Conservation (phyloP, 2,888 invertebrate species). For the Phengaris arion region DNA sequence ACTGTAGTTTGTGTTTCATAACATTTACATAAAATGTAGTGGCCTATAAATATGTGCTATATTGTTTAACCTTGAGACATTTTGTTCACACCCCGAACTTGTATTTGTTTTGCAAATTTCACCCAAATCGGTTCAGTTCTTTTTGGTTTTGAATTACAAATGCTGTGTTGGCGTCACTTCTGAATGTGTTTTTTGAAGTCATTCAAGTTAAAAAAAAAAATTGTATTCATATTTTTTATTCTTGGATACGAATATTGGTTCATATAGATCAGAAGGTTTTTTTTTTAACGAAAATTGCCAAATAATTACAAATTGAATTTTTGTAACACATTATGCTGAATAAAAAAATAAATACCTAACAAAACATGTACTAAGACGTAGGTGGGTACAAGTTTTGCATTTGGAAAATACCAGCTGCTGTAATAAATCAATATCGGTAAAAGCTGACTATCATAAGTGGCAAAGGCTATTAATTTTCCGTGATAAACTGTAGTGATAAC, state of each 20-base stretch:
- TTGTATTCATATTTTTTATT: not conserved
- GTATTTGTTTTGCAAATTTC: slow-evolving; percentile 22
- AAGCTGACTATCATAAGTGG: not conserved
- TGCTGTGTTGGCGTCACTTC: not conserved
- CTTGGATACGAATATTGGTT: too few species aligned
- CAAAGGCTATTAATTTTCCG: not conserved
- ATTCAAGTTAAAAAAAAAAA: not conserved
- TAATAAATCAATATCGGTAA: not conserved
- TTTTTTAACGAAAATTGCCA: too few species aligned
- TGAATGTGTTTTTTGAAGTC: not conserved
- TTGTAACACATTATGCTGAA: too few species aligned
- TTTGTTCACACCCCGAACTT: not conserved
- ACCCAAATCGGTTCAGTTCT: not conserved
- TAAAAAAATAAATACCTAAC: too few species aligned
- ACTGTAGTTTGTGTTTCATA: not conserved
- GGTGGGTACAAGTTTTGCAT: too few species aligned
- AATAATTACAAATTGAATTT: too few species aligned
- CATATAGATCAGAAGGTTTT: too few species aligned
- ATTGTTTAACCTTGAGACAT: slow-evolving; percentile 18
- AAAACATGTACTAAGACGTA: too few species aligned
- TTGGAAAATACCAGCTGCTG: not conserved
- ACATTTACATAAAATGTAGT: not conserved
- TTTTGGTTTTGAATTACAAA: slow-evolving; percentile 23
- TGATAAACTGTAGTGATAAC: not conserved
- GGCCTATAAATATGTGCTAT: not conserved